A percentile compares a stretch with the other conserved stretches of the same genome.
Conservation (phyloP, 2,888 invertebrate species). For the Meteorus cinctellus region DNA sequence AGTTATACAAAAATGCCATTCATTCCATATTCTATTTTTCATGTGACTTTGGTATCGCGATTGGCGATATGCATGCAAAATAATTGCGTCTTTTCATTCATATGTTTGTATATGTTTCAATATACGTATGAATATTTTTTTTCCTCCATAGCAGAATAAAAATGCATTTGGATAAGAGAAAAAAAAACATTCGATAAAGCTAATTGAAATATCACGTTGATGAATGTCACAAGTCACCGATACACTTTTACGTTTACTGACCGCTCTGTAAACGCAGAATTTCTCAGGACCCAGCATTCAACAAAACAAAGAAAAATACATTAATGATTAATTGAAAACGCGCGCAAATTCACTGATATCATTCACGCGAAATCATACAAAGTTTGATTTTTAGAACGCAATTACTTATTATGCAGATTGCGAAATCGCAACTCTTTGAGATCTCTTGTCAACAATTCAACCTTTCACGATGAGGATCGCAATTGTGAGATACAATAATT, state of each 20-base stretch:
- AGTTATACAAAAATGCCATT: conserved; percentile 11
- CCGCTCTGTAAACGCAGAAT: conserved; percentile 68
- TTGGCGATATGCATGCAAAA: conserved; percentile 8
- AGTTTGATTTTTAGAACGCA: conserved; percentile 9
- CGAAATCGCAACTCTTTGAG: conserved; percentile 44
- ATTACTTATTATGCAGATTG: conserved; percentile 16
- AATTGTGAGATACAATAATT: conserved; percentile 29
- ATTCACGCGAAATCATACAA: not conserved
- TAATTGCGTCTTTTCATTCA: not conserved
- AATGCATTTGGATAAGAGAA: conserved; percentile 8
- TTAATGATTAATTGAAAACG: not conserved
- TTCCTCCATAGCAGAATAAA: conserved; percentile 6
- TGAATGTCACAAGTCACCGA: conserved; percentile 41
- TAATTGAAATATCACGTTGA: conserved; percentile 21
- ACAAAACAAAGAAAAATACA: conserved; percentile 22
- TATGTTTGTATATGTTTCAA: not conserved
- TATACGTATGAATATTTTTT: not conserved
- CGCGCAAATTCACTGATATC: not conserved
- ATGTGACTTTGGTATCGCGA: conserved; percentile 45
- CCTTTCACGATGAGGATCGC: conserved; percentile 32
- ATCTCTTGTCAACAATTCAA: conserved; percentile 47
- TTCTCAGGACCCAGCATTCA: conserved; percentile 53
- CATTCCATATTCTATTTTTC: conserved; percentile 39
- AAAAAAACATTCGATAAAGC: conserved; percentile 15
- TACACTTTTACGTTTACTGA: conserved; percentile 67